Percentiles rank a stretch among this genome's conserved stretches.
Conservation (phyloP, 2,888 invertebrate species). For the Temnothorax ravouxi region DNA sequence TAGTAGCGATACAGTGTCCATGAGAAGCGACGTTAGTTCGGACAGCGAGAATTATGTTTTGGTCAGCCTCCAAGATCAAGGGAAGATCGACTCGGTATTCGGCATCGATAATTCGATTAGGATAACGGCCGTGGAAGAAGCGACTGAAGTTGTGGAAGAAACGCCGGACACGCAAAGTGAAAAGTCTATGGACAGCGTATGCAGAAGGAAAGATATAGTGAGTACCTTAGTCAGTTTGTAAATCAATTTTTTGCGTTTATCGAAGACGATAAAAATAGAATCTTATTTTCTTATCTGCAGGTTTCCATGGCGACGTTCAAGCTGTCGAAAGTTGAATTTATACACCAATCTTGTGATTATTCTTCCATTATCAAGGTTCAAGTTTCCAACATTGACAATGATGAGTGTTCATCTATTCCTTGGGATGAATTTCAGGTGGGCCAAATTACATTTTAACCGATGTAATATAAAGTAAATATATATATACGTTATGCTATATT, state of each 20-base stretch:
- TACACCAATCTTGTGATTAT: slow-evolving; percentile 91
- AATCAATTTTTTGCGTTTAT: slow-evolving; percentile 14
- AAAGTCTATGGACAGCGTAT: slow-evolving; percentile 93
- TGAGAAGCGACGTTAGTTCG: slow-evolving; percentile 94
- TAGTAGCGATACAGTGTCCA: slow-evolving; percentile 91
- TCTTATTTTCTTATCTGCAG: slow-evolving; percentile 75
- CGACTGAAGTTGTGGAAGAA: slow-evolving; percentile 94
- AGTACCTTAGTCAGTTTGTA: slow-evolving; percentile 70
- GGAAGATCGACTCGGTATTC: slow-evolving; percentile 88
- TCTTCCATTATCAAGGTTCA: slow-evolving; percentile 90
- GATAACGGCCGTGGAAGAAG: slow-evolving; percentile 90
- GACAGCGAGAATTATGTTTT: slow-evolving; percentile 96
- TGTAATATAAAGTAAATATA: slow-evolving; percentile 31
- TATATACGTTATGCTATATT: slow-evolving; percentile 40
- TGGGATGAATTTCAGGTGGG: slow-evolving; percentile 98
- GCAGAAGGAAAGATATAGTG: slow-evolving; percentile 93
- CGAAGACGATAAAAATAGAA: neutral
- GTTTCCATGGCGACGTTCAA: slow-evolving; percentile 89
- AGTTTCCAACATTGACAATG: slow-evolving; percentile 91
- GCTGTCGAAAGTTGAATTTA: slow-evolving; percentile 91
- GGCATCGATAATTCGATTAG: slow-evolving; percentile 81
- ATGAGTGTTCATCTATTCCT: slow-evolving; percentile 95
- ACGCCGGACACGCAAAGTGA: slow-evolving; percentile 94
- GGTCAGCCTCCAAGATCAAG: slow-evolving; percentile 89
- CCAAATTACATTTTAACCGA: slow-evolving; percentile 31